phyloP scores from a whole-genome alignment of 2,888 invertebrate genomes.

The Cetonia aurata region DNA sequence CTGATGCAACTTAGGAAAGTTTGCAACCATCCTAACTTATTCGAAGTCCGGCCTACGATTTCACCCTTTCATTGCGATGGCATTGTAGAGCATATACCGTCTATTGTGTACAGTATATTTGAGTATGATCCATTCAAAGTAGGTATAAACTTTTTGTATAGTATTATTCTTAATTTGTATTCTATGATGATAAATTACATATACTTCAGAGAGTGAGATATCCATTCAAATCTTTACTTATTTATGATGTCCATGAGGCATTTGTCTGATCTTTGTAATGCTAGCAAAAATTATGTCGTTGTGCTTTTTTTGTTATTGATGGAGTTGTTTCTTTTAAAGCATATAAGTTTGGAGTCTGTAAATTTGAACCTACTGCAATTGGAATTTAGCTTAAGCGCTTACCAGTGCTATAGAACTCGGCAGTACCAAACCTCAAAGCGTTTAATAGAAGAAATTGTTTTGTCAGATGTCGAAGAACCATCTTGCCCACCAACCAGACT shows the following conservation, averaged over 20 bases:
- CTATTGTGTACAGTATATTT: slow-evolving; percentile 77
- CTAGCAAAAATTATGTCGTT: background rate
- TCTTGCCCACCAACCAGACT: slow-evolving; percentile 69
- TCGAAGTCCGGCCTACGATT: slow-evolving; percentile 94
- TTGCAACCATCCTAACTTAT: slow-evolving; percentile 98
- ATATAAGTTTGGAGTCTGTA: slow-evolving; percentile 74
- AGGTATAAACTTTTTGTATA: slow-evolving; percentile 35
- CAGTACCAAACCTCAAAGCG: slow-evolving; percentile 79
- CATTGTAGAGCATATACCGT: slow-evolving; percentile 78
- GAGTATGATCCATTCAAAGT: slow-evolving; percentile 84
- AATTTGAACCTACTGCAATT: slow-evolving; percentile 77
- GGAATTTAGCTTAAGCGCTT: slow-evolving; percentile 80
- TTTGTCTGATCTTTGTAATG: slow-evolving; percentile 56
- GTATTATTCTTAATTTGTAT: slow-evolving; percentile 1
- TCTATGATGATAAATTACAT: slow-evolving; percentile 53
- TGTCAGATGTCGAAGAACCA: slow-evolving; percentile 59
- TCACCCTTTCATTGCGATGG: slow-evolving; percentile 94
- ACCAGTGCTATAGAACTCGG: slow-evolving; percentile 85
- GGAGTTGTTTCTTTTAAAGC: slow-evolving; percentile 64
- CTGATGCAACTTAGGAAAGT: slow-evolving; percentile 98
- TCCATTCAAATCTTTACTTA: slow-evolving; percentile 57
- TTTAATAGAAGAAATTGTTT: slow-evolving; percentile 71
- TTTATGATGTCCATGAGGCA: slow-evolving; percentile 56
- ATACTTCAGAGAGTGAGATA: slow-evolving; percentile 54
- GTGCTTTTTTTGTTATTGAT: slow-evolving; percentile 30